A percentile compares a stretch with the other conserved stretches of the same genome.
phyloP scores from a whole-genome alignment of 2,797 vertebrate species.

The Bovichtus variegatus region DNA sequence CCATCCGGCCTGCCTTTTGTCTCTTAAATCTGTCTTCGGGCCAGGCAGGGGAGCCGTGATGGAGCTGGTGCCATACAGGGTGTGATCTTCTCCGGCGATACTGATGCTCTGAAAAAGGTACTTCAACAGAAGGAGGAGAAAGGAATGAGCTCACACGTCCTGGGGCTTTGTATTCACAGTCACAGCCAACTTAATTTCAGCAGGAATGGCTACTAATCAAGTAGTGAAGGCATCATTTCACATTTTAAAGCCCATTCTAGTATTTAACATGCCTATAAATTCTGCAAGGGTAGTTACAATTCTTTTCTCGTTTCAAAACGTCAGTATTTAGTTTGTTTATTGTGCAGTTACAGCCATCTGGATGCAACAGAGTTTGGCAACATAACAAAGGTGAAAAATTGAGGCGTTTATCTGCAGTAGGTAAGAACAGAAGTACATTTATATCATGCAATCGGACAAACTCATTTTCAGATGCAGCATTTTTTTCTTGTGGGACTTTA shows the following conservation, averaged over 20 bases:
- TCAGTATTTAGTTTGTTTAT: constrained; percentile 34
- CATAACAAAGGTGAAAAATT: constrained; percentile 8
- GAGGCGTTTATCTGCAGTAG: constrained; percentile 19
- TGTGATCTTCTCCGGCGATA: constrained; percentile 71
- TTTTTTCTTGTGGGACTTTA: background rate
- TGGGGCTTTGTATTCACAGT: constrained; percentile 44
- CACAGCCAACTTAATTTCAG: constrained; percentile 47
- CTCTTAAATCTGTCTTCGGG: constrained; percentile 75
- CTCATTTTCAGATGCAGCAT: background rate
- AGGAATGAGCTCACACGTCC: constrained; percentile 47
- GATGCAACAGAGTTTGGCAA: constrained; percentile 30
- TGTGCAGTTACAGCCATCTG: constrained; percentile 39
- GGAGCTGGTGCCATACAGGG: constrained; percentile 67
- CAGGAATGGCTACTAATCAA: constrained; percentile 57
- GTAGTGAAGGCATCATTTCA: constrained; percentile 32
- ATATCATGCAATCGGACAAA: background rate
- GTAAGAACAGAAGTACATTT: background rate
- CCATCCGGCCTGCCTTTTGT: constrained; percentile 65
- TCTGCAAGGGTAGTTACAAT: constrained; percentile 25
- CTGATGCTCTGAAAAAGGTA: constrained; percentile 52
- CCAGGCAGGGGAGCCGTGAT: constrained; percentile 64
- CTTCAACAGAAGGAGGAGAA: constrained; percentile 45
- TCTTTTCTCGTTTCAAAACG: constrained; percentile 37
- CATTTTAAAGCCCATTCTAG: constrained; percentile 58
- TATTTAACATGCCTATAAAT: constrained; percentile 44